Conservation (phyloP, 1,140 invertebrate genomes). For the Eueides isabella region DNA sequence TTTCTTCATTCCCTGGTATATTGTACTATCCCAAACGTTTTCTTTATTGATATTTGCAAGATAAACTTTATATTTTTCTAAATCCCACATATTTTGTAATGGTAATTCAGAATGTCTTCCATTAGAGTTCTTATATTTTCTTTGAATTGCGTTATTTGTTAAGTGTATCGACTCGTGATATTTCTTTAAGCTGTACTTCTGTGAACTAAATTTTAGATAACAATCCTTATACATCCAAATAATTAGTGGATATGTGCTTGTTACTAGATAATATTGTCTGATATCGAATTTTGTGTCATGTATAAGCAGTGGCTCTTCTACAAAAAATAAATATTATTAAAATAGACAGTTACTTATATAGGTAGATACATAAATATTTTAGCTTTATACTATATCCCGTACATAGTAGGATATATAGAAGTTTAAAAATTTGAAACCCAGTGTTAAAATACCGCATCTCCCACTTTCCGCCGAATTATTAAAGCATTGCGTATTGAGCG, state of each 20-base stretch:
- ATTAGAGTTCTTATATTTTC: conserved; percentile 88
- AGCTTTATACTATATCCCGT: too few relatives aligned
- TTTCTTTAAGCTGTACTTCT: conserved; percentile 91
- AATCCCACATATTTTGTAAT: conserved; percentile 93
- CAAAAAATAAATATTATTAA: conserved; percentile 20
- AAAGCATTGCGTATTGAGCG: too few relatives aligned
- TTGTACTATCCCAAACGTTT: conserved; percentile 84
- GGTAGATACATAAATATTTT: too few relatives aligned
- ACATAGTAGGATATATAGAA: too few relatives aligned
- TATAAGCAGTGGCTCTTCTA: conserved; percentile 92
- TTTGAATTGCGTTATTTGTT: conserved; percentile 96
- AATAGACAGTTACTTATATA: neutral
- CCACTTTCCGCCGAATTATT: too few relatives aligned
- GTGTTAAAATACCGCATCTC: too few relatives aligned
- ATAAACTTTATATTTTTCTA: conserved; percentile 88
- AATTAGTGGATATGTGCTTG: conserved; percentile 88
- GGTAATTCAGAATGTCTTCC: conserved; percentile 87
- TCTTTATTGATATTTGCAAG: conserved; percentile 79
- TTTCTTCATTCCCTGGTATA: conserved; percentile 94
- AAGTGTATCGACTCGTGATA: conserved; percentile 95
- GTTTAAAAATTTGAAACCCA: too few relatives aligned
- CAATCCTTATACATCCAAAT: conserved; percentile 96
- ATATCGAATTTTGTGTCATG: conserved; percentile 97
- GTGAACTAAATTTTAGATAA: conserved; percentile 94
- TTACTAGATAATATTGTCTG: conserved; percentile 94